Conservation (phyloP, 1,140 invertebrate genomes). For the Contarinia nasturtii region DNA sequence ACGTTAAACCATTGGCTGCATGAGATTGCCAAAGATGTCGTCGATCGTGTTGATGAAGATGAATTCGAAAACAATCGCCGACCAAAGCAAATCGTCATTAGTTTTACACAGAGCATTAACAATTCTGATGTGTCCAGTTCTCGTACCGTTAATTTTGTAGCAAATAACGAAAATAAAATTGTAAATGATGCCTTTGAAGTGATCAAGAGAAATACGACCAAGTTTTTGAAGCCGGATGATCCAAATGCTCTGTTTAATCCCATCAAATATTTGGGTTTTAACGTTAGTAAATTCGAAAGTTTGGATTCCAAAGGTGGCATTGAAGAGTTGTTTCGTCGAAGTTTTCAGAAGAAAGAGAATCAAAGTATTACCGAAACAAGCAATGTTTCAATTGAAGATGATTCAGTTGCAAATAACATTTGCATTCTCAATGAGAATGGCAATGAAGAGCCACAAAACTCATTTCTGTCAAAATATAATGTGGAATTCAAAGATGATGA, state of each 20-base stretch:
- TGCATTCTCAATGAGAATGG: background rate
- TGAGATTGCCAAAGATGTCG: constrained; percentile 62
- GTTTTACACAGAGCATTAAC: constrained; percentile 35
- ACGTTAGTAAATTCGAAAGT: constrained; percentile 59
- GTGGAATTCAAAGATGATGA: background rate
- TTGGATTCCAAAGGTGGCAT: constrained; percentile 23
- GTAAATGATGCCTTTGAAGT: constrained; percentile 34
- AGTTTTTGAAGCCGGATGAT: constrained; percentile 14
- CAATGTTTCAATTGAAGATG: background rate
- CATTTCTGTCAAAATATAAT: background rate
- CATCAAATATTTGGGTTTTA: constrained; percentile 51
- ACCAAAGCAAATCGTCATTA: constrained; percentile 41
- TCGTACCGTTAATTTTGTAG: constrained; percentile 20
- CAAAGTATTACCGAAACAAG: constrained; percentile 17
- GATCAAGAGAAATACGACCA: constrained; percentile 31
- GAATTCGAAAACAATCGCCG: constrained; percentile 43
- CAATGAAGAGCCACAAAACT: background rate
- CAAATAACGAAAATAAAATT: constrained; percentile 37
- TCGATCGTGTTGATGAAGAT: constrained; percentile 71
- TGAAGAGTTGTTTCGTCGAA: constrained; percentile 11
- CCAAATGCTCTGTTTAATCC: constrained; percentile 28
- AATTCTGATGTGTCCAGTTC: constrained; percentile 38
- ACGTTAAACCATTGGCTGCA: constrained; percentile 63
- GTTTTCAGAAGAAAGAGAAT: constrained; percentile 12
- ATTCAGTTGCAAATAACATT: background rate